Percentiles rank a stretch among this genome's conserved stretches.
phyloP scores from a whole-genome alignment of 2,888 invertebrate species.

The Cryptocheilus praepositus region DNA sequence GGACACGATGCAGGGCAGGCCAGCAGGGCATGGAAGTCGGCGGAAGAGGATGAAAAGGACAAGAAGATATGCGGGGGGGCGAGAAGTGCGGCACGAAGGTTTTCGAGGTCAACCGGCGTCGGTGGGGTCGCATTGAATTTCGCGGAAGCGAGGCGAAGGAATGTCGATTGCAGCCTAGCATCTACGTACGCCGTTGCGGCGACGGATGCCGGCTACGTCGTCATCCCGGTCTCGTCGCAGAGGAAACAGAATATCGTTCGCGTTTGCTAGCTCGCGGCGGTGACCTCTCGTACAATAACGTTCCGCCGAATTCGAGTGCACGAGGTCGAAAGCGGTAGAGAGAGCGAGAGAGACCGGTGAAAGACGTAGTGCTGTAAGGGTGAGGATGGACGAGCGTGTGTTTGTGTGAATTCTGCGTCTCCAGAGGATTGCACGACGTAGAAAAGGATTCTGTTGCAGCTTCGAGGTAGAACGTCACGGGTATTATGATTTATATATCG shows the following conservation, averaged over 20 bases:
- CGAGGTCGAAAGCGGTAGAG: not conserved
- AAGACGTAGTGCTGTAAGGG: not conserved
- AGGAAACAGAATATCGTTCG: constrained; percentile 25
- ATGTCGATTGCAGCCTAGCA: constrained; percentile 40
- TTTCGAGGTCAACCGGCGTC: constrained; percentile 32
- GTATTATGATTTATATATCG: too few species aligned
- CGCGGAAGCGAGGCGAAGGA: constrained; percentile 40
- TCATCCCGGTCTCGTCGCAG: not conserved
- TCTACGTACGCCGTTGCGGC: constrained; percentile 9
- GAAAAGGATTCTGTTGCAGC: not conserved
- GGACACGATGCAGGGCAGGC: constrained; percentile 8
- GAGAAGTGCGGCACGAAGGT: not conserved
- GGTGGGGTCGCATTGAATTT: constrained; percentile 37
- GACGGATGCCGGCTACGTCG: constrained; percentile 14
- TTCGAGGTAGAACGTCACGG: too few species aligned
- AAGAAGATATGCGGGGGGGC: not conserved
- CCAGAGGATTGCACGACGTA: not conserved
- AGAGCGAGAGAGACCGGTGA: not conserved
- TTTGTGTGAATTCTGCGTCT: too few species aligned
- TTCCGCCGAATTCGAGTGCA: not conserved
- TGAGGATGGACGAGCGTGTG: not conserved
- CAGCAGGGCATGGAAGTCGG: not conserved
- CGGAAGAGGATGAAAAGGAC: not conserved
- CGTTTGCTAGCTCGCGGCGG: too few species aligned
- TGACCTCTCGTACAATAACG: too few species aligned